A percentile compares a stretch with the other conserved stretches of the same genome.
phyloP scores from a whole-genome alignment of 2,113 vertebrate species.

The Stegastes partitus region DNA sequence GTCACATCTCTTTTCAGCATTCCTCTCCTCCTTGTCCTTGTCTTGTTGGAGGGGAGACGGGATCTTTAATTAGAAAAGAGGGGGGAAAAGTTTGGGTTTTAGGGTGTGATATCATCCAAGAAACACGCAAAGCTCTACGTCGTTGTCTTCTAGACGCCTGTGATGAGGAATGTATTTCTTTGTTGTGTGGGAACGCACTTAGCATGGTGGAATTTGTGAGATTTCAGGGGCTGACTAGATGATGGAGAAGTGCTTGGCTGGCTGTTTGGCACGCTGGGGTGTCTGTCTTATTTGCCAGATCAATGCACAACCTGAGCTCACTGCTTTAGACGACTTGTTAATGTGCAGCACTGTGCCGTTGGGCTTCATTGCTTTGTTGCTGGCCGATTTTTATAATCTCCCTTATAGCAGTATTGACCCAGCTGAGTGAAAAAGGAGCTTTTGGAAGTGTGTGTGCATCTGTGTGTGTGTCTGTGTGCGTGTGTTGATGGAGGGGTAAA shows the following conservation, averaged over 20 bases:
- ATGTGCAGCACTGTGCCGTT: constrained; percentile 68
- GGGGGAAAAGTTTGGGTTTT: neutral
- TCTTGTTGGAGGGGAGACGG: constrained; percentile 47
- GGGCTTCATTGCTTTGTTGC: constrained; percentile 70
- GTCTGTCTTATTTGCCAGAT: constrained; percentile 71
- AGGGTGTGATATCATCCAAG: constrained; percentile 32
- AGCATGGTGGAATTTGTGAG: constrained; percentile 15
- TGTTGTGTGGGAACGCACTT: neutral
- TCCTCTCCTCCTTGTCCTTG: constrained; percentile 70
- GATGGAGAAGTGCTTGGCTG: constrained; percentile 35
- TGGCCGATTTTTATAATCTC: constrained; percentile 74
- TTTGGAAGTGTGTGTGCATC: constrained; percentile 6
- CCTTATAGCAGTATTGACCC: constrained; percentile 74
- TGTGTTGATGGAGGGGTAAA: constrained; percentile 53
- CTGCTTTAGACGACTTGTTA: constrained; percentile 70
- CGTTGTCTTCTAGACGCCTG: neutral
- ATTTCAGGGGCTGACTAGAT: constrained; percentile 41
- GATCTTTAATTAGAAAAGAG: constrained; percentile 68
- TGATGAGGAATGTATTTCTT: constrained; percentile 16
- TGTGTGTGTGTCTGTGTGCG: constrained; percentile 25
- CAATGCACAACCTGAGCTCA: constrained; percentile 68
- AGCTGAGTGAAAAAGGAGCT: constrained; percentile 45
- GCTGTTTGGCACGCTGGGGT: constrained; percentile 57
- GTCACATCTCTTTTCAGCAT: constrained; percentile 65
- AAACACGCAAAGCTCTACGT: constrained; percentile 15